Base-by-base conservation (phyloP, 2,113 vertebrate species). In the Tupaia tana region DNA sequence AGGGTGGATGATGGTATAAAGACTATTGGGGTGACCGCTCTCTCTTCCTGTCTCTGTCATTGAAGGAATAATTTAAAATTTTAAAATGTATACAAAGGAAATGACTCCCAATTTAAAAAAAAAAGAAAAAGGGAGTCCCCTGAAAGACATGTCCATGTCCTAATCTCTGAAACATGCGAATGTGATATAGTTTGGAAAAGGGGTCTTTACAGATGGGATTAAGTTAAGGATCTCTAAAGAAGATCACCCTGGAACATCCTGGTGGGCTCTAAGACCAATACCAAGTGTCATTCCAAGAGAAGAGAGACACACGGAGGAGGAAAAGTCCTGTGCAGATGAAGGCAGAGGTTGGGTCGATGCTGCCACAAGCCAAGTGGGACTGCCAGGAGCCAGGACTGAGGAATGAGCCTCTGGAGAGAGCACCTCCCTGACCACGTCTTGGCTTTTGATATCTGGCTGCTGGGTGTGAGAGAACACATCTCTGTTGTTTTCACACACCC, bases 291-390 rank as follows among this genome's bases (percentile, higher is more conserved):
- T 59, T 54, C 3, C 20, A 5, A n/a, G 64, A 18, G 73, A 63
- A 73, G 71, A 90, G n/a, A 12, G 10, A 66, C 2, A 16, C 6
- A 2, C 16, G 13, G 31, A 52, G 84, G 20, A 2, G 43, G n/a
- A 25, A 1, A 59, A 43, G 64, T 20, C n/a, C 1, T 1, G 3
- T 22, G 83, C 3, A 15, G 18, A 27, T 67, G 31, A 27, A 79
- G 56, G 58, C 71, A 3, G 79, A 20, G 10, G 20, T 2, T n/a
- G n/a, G 64, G 2, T 22, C 0, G 56, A 34, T 0, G 43, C 0
- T 0, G 31, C 25, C 64, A 24, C 5, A 10, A 58, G 31, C 58
- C 7, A 8, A 11, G 27, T 0, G 27, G 52, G 25, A 25, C 78
- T 0, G 0, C 59, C 66, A 9, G 73, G 12, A 9, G 31, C 71